Evolutionary conservation across 2,113 vertebrate genomes (phyloP).

Genomic region (Elgaria multicarinata): DNA sequence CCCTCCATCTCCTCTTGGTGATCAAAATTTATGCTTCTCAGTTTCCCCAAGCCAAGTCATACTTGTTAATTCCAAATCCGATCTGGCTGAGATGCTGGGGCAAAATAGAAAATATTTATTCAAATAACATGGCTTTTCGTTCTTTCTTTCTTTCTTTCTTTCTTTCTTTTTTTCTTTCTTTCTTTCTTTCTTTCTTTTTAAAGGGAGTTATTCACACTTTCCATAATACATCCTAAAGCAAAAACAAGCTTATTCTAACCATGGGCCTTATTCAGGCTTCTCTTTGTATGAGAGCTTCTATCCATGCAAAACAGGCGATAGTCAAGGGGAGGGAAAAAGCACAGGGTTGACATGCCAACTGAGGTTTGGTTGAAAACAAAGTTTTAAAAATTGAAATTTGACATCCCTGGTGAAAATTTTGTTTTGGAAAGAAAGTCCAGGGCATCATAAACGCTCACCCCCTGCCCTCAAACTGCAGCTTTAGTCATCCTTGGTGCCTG

Average conservation of each 20-base stretch:
- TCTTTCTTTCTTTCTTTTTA: background rate
- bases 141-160: background rate
- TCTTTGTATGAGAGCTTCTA: background rate
- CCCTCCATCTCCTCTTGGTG: background rate
- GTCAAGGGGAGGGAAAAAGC: background rate
- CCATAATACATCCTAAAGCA: background rate
- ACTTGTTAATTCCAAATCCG: background rate
- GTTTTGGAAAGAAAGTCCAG: background rate
- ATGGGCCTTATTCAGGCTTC: fast-evolving
- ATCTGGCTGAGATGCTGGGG: background rate
- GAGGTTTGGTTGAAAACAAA: background rate
- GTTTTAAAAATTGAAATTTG: background rate
- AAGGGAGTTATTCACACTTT: background rate
- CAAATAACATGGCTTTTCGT: background rate
- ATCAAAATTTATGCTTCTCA: background rate
- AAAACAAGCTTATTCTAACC: background rate
- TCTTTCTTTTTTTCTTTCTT: background rate
- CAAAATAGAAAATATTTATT: background rate
- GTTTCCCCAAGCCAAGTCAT: background rate
- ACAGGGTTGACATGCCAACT: background rate
- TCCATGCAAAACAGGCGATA: background rate
- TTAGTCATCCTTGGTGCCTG: background rate
- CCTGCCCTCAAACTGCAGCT: background rate
- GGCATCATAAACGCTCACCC: background rate
- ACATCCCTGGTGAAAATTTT: background rate